Conservation (phyloP, 2,113 vertebrate genomes). For the Propithecus coquereli region DNA sequence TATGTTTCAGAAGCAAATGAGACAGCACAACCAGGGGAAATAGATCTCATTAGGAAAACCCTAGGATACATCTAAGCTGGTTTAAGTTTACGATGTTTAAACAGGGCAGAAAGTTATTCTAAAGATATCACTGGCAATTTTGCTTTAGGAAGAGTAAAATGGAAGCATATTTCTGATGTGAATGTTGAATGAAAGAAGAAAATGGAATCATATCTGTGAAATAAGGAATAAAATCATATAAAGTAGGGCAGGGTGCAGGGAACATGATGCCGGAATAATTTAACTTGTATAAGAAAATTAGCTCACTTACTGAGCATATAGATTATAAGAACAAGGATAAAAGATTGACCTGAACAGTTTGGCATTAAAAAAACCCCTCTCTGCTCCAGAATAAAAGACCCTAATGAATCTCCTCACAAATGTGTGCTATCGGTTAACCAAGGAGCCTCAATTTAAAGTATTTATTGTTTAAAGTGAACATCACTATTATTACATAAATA, state of each 20-base stretch:
- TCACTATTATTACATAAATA: not conserved
- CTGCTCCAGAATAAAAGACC: not conserved
- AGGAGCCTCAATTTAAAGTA: not conserved
- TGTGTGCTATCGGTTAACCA: not conserved
- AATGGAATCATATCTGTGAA: not conserved
- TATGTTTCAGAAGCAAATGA: constrained; percentile 35
- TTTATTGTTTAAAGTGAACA: not conserved
- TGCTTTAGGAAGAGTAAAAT: constrained; percentile 38
- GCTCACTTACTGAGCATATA: not conserved
- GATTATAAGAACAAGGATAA: constrained; percentile 19
- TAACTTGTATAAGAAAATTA: constrained; percentile 39
- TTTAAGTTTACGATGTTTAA: constrained; percentile 39
- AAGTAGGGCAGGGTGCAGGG: not conserved
- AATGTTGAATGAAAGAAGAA: constrained; percentile 18
- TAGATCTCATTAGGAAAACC: not conserved
- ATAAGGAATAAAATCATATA: constrained; percentile 10
- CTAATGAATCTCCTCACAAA: constrained; percentile 4
- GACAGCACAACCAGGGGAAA: not conserved
- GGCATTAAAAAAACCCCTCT: not conserved
- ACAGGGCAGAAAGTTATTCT: not conserved
- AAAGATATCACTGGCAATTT: not conserved
- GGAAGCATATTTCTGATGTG: not conserved
- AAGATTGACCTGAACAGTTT: not conserved
- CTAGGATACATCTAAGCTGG: not conserved
- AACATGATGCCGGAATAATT: not conserved